phyloP scores from a whole-genome alignment of 1,140 invertebrate genomes.

The Teleopsis dalmanni region DNA sequence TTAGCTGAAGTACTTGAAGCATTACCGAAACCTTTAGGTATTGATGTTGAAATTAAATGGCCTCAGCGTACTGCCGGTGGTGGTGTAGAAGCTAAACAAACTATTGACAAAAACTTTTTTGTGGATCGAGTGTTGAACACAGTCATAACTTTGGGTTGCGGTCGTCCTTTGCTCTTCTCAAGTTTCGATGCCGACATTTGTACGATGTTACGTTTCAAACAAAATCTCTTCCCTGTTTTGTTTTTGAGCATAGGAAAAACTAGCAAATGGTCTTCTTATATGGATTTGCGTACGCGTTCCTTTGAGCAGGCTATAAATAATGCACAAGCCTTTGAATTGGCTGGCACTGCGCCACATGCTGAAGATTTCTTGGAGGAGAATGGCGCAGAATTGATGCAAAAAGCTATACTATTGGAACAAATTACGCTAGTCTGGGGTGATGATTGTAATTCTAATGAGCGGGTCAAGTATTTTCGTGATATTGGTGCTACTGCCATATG shows the following conservation, averaged over 20 bases:
- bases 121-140: constrained; percentile 70
- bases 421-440: constrained; percentile 94
- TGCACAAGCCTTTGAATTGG: constrained; percentile 67
- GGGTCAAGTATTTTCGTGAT: constrained; percentile 75
- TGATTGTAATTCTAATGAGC: constrained; percentile 79
- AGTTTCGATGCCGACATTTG: constrained; percentile 94
- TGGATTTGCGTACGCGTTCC: constrained; percentile 70
- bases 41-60: constrained; percentile 96
- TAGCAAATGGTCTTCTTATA: constrained; percentile 69
- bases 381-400: constrained; percentile 59
- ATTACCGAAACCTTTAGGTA: constrained; percentile 76
- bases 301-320: constrained; percentile 75
- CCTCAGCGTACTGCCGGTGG: constrained; percentile 78
- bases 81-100: constrained; percentile 78
- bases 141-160: constrained; percentile 65
- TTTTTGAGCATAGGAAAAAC: constrained; percentile 84
- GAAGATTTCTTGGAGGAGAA: constrained; percentile 77
- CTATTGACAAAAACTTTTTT: constrained; percentile 85
- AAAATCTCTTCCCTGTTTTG: constrained; percentile 90
- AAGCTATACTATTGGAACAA: constrained; percentile 65
- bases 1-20: constrained; percentile 72
- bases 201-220: constrained; percentile 83
- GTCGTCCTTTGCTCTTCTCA: constrained; percentile 80
- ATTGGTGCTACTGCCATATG: constrained; percentile 86
- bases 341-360: constrained; percentile 85